A percentile compares a stretch with the other conserved stretches of the same genome.
Conservation (phyloP, 2,888 invertebrate genomes). For the Pasiphila rectangulata region DNA sequence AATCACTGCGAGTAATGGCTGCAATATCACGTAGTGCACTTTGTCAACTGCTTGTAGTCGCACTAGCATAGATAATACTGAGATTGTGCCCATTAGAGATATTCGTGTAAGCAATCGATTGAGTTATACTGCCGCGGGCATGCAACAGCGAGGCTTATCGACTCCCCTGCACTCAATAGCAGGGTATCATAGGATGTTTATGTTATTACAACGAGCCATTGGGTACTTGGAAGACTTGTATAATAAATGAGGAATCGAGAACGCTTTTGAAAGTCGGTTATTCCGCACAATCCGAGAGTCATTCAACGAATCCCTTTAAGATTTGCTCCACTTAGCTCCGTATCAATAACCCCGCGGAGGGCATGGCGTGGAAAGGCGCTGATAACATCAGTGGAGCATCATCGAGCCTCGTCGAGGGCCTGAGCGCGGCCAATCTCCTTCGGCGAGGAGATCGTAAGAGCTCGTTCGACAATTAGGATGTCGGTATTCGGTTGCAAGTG, state of each 20-base stretch:
- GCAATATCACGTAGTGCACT: constrained; percentile 81
- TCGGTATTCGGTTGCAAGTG: constrained; percentile 48
- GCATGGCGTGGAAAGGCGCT: constrained; percentile 61
- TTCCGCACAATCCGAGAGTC: constrained; percentile 11
- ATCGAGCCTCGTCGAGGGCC: constrained; percentile 45
- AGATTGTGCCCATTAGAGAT: constrained; percentile 64
- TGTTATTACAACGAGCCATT: not conserved
- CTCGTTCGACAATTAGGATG: constrained; percentile 31
- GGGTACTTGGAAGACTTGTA: not conserved
- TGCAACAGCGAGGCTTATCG: constrained; percentile 23
- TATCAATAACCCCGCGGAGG: constrained; percentile 64
- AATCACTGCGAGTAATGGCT: constrained; percentile 79
- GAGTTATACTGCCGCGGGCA: constrained; percentile 38
- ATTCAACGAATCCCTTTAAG: constrained; percentile 36
- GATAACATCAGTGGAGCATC: constrained; percentile 59
- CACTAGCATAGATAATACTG: constrained; percentile 74
- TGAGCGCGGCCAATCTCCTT: constrained; percentile 71
- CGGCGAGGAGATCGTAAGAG: constrained; percentile 51
- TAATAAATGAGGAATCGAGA: not conserved
- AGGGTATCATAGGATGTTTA: not conserved
- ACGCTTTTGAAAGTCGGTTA: not conserved
- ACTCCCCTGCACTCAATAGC: not conserved
- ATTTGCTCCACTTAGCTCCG: constrained; percentile 55
- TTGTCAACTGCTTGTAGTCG: constrained; percentile 79
- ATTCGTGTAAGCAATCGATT: constrained; percentile 49